Evolutionary conservation across 1,140 invertebrate genomes (phyloP).

Genomic region (Brachionus calyciflorus): DNA sequence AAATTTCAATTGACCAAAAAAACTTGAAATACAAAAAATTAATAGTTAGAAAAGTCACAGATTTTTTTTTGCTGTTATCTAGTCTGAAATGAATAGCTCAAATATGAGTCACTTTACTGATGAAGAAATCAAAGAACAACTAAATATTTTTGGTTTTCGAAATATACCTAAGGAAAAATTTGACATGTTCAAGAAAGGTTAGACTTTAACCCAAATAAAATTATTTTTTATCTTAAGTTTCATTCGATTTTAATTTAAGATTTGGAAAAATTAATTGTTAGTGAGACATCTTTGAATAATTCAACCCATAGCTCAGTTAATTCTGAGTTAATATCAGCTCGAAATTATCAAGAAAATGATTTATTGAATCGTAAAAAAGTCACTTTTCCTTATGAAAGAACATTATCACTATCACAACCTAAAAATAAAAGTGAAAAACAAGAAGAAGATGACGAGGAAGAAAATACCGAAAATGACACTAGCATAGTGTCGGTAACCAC

Average conservation of each 20-base stretch:
- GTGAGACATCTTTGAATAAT: neutral
- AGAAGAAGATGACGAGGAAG: neutral
- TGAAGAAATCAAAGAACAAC: conserved; percentile 37
- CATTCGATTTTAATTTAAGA: neutral
- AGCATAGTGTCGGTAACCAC: conserved; percentile 21
- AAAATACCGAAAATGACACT: conserved; percentile 25
- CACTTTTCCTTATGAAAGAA: conserved; percentile 25
- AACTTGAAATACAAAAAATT: neutral
- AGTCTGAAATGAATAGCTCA: conserved; percentile 30
- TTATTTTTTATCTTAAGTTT: no score
- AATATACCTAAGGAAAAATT: conserved; percentile 26
- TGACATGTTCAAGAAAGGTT: neutral
- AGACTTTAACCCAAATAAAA: no score
- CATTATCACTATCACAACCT: neutral
- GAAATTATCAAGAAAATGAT: neutral
- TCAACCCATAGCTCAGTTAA: neutral
- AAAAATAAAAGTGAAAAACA: neutral
- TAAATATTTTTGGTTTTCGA: conserved; percentile 5
- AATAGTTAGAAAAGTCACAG: no score
- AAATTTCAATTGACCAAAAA: neutral
- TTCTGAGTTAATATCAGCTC: neutral
- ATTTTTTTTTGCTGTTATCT: no score
- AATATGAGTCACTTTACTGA: conserved; percentile 22
- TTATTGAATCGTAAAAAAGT: conserved; percentile 2
- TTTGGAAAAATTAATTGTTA: conserved; percentile 15